Evolutionary conservation across 1,140 invertebrate genomes (phyloP), one percentile per base, ranked within the genome.

Genomic region (Zaprionus vittiger): DNA sequence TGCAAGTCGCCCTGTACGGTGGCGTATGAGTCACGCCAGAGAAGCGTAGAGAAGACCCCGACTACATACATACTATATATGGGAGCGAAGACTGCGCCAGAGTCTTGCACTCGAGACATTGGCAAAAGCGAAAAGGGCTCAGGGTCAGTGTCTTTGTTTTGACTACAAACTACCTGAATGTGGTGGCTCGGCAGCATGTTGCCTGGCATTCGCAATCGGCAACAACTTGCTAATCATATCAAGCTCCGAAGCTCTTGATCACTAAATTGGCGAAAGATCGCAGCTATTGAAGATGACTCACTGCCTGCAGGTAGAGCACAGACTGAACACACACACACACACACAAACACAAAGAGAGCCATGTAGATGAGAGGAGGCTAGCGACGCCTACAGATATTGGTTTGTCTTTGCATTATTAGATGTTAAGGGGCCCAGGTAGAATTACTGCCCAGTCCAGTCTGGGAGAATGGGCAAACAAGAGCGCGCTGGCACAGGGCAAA

Each of bases 221-320:
- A 66, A 61, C 74, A 72, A 81, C 75, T 84, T 81, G 84, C 84
- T 87, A 89, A 87, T 89, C 84, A 87, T 87, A 87, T 89, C 81
- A 78, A 73, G 79, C 85, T 78, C 70, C 78, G 83, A 84, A 83
- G 9, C 78, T 84, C 78, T 72, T 74, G 83, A 81, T 47, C 61
- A 14, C 57, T 64, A 20, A 54, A 34, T 17, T 28, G 22, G 44
- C 24, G 20, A 24, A 17, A 61, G 44, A 52, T 61, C n/a, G 55
- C n/a, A 24, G 65, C 74, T 60, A 44, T 65, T 56, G 74, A 38
- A 44, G 62, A 72, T 89, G 84, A 89, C 49, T 89, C 84, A 89
- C 37, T 69, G n/a, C 41, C 37, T 75, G 79, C 82, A 85, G 82
- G 82, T 84, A 85, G 61, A 49, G 41, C 22, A 55, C 31, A 47